A percentile compares a stretch with the other conserved stretches of the same genome.
Evolutionary conservation across 2,797 vertebrate genomes (phyloP).

Genomic region (Macropus fuliginosus): DNA sequence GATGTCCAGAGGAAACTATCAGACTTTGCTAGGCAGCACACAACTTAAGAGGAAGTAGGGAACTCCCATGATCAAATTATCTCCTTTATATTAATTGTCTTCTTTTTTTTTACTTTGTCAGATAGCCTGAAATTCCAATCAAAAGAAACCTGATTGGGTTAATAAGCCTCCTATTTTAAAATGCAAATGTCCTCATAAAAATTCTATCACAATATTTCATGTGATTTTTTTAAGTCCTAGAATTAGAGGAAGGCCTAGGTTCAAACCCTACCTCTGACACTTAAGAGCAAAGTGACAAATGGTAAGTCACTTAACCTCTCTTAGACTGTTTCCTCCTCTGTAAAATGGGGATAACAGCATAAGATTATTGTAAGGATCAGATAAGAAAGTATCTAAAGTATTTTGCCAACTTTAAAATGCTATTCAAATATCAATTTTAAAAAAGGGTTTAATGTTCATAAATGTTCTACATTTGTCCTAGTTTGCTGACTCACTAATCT

Average conservation of each 20-base stretch:
- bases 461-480: neutral
- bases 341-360: neutral
- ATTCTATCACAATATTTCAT: neutral
- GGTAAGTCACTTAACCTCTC: neutral
- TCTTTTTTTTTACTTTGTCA: neutral
- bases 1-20: neutral
- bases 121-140: neutral
- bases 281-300: neutral
- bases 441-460: neutral
- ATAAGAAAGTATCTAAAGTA: neutral
- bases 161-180: neutral
- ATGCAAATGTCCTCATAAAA: neutral
- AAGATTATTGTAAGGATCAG: neutral
- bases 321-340: neutral
- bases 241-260: neutral
- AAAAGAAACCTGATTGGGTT: neutral
- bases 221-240: neutral
- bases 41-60: neutral
- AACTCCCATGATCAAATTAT: neutral
- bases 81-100: neutral
- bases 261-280: neutral
- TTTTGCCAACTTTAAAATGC: neutral
- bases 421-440: neutral
- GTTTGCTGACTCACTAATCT: neutral
- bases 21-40: neutral